Evolutionary conservation across 2,888 invertebrate species (phyloP), one percentile per base, ranked within the genome.

Genomic region (Calameuta filiformis): DNA sequence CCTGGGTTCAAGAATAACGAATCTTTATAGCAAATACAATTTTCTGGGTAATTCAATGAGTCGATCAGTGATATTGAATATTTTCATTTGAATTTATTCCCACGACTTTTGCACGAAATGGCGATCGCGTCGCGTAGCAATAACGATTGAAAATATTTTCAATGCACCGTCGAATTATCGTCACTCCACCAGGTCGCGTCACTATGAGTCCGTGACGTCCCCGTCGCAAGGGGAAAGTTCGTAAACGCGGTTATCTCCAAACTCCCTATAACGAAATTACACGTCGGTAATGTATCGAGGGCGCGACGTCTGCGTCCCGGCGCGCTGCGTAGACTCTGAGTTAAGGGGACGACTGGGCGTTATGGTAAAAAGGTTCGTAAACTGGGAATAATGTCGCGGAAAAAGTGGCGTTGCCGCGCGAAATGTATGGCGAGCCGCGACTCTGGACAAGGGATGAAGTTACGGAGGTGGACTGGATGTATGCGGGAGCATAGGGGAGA

Each of bases 211-310:
- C 56, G 23, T 23, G 23, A 56, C 71, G 31, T 71, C 4, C 33
- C 34, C 31, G 71, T 33, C 31, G 37, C 12, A 40, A 81, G 81
- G 83, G 82, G 81, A 87, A 89, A 88, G 87, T 90, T 89, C 84
- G 85, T 78, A 86, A 89, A 90, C 85, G 85, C 80, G 86, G 85
- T 88, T 89, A 88, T 85, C 85, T 80, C 81, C 83, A 86, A 89
- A 89, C 87, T 87, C 85, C 82, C 82, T 81, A 83, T 90, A 90
- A 84, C 84, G 87, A 88, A 87, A 90, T 71, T 89, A 89, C 84
- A 84, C 82, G 85, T 82, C 85, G 87, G 85, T 89, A 89, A 89
- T 89, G 89, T 87, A 89, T 89, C 85, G 86, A 86, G 85, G 85
- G 85, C 81, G 83, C 69, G 79, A 79, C 75, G 74, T 75, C 71